Percentiles rank a stretch among this genome's conserved stretches.
Conservation (phyloP, 2,113 vertebrate genomes). For the Greenwoodochromis staneri region DNA sequence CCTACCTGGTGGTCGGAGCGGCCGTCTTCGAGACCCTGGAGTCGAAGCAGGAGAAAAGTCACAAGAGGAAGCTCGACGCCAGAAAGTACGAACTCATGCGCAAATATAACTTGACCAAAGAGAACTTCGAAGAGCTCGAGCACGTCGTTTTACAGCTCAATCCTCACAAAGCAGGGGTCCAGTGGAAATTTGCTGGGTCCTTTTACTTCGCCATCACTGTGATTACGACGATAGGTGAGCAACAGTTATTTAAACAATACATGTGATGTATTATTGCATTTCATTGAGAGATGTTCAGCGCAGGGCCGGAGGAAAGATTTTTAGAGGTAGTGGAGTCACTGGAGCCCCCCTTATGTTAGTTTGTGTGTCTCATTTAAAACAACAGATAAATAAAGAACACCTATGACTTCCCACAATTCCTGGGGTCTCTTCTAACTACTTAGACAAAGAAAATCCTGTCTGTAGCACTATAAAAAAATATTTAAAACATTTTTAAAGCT, state of each 20-base stretch:
- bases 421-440: neutral
- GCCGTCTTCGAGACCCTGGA: constrained; percentile 94
- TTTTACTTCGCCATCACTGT: constrained; percentile 99
- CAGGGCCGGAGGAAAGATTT: neutral
- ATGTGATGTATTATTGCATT: neutral
- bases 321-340: neutral
- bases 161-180: constrained; percentile 92
- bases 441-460: neutral
- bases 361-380: neutral
- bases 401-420: neutral
- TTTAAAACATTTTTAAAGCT: neutral
- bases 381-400: neutral
- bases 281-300: neutral
- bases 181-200: constrained; percentile 94
- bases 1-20: constrained; percentile 93
- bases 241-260: neutral
- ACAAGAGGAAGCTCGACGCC: constrained; percentile 78
- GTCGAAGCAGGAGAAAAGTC: constrained; percentile 84
- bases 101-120: constrained; percentile 87
- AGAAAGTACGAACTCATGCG: constrained; percentile 77
- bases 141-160: constrained; percentile 85
- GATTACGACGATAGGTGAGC: constrained; percentile 94
- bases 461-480: neutral
- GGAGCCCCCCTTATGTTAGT: neutral
- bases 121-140: constrained; percentile 86